Evolutionary conservation across 2,797 vertebrate species (phyloP).

Genomic region (Tympanoctomys barrerae): DNA sequence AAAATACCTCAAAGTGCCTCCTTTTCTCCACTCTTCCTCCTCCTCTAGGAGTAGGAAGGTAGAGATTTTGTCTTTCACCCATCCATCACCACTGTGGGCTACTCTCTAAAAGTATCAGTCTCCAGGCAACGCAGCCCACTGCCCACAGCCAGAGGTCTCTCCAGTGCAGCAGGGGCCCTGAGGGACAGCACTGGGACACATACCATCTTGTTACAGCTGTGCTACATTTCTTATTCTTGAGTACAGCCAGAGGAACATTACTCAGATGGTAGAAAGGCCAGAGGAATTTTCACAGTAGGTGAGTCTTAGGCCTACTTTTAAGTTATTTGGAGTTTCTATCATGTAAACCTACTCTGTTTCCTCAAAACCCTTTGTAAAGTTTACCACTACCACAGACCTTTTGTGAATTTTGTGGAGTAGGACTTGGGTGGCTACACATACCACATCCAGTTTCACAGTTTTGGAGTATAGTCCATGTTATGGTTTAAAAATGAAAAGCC

Average conservation of each 20-base stretch:
- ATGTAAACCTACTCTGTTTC: neutral
- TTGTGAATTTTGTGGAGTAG: neutral
- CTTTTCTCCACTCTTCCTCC: neutral
- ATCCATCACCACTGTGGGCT: slow-evolving; percentile 16
- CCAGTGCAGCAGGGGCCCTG: neutral
- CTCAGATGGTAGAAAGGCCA: neutral
- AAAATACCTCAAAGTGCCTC: neutral
- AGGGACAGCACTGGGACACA: neutral
- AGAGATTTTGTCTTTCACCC: slow-evolving; percentile 25
- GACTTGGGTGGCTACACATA: neutral
- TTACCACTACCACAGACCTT: neutral
- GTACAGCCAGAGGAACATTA: neutral
- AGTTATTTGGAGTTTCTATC: neutral
- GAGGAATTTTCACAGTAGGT: neutral
- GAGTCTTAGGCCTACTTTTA: neutral
- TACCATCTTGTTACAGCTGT: neutral
- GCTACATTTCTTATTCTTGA: neutral
- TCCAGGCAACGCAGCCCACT: slow-evolving; percentile 40
- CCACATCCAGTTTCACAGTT: neutral
- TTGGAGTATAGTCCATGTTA: neutral
- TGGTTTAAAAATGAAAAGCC: neutral
- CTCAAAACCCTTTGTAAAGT: neutral
- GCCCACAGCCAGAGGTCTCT: slow-evolving; percentile 36
- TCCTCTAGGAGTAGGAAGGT: neutral
- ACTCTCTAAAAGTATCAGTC: slow-evolving; percentile 24